Base-by-base conservation (phyloP, 1,140 invertebrate species). In the Leucophenga varia region DNA sequence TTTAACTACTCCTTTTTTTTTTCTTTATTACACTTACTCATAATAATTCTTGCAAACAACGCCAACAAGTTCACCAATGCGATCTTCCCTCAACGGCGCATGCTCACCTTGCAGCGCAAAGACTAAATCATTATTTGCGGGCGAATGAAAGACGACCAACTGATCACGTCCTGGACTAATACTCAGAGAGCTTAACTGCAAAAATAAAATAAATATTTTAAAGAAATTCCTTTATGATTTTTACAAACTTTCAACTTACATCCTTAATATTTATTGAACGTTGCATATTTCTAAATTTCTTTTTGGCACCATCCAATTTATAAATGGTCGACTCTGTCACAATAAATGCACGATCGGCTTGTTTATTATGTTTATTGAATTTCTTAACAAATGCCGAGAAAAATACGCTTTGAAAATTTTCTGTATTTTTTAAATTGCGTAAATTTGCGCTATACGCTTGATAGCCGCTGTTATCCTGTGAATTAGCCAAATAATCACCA, bases 91-190 rank as follows among this genome's bases (percentile, higher is more conserved):
- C n/a, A 75, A 51, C 8, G 53, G 53, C 4, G 47, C 43, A 16
- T 58, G 41, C 50, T 75, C 71, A 13, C 61, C 61, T 19, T 70
- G 59, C 32, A 95, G 77, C 6, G 88, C 87, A 14, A 96, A 78
- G 5, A 97, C 80, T 22, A 98, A 85, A 61, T 98, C 85, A 77
- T 98, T 95, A 75, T 96, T 95, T 18, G 84, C 84, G 50, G 86
- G 85, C 3, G 94, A 86, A 73, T 97, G 94, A 54, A 98, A 84
- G 8, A 93, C 86, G 44, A 95, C 83, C 40, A 98, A 80, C 68
- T 97, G 94, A 74, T 96, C 95, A 51, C 80, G 83, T 2, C 87
- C 89, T 10, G 89, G 84, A n/a, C 84, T 88, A 1, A 94, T 79
- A 63, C 87, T 91, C 1, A 93, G 59, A 6, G 88, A 87, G n/a